Conservation (phyloP, 2,888 invertebrate genomes). For the Drosophila antonietae region DNA sequence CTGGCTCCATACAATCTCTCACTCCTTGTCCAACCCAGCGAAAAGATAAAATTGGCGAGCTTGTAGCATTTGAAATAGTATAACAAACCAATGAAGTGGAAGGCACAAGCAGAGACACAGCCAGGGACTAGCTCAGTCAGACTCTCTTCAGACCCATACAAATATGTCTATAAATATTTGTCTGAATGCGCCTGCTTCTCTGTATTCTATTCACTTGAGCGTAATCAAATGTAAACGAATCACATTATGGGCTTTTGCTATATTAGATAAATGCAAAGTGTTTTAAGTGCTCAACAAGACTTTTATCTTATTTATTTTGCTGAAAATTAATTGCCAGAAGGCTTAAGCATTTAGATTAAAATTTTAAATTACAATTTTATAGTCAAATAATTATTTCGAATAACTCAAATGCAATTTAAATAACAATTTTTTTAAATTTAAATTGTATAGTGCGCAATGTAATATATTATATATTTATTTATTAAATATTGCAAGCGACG, state of each 20-base stretch:
- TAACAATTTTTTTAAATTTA: background rate
- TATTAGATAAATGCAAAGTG: slow-evolving; percentile 11
- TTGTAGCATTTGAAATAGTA: slow-evolving; percentile 29
- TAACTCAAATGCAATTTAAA: background rate
- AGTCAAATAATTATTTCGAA: background rate
- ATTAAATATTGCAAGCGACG: background rate
- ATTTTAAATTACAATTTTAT: background rate
- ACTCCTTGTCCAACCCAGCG: slow-evolving; percentile 19
- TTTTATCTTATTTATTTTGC: background rate
- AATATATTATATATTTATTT: background rate
- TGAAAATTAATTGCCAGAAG: background rate
- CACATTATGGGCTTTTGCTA: slow-evolving; percentile 24
- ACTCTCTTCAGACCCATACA: slow-evolving; percentile 12
- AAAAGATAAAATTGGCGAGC: slow-evolving; percentile 37
- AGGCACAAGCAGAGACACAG: slow-evolving; percentile 14
- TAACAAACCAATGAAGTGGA: slow-evolving; percentile 60
- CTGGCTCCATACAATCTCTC: slow-evolving; percentile 10
- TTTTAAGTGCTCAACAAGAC: slow-evolving; percentile 3
- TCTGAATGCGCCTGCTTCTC: slow-evolving; percentile 26
- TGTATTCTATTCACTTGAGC: slow-evolving; percentile 43
- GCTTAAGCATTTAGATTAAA: background rate
- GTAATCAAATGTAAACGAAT: slow-evolving; percentile 61
- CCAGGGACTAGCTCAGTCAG: background rate
- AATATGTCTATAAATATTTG: slow-evolving; percentile 54
- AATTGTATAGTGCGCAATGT: background rate